A percentile compares a stretch with the other conserved stretches of the same genome.
Evolutionary conservation across 2,113 vertebrate genomes (phyloP).

Genomic region (Todiramphus saurophagus): DNA sequence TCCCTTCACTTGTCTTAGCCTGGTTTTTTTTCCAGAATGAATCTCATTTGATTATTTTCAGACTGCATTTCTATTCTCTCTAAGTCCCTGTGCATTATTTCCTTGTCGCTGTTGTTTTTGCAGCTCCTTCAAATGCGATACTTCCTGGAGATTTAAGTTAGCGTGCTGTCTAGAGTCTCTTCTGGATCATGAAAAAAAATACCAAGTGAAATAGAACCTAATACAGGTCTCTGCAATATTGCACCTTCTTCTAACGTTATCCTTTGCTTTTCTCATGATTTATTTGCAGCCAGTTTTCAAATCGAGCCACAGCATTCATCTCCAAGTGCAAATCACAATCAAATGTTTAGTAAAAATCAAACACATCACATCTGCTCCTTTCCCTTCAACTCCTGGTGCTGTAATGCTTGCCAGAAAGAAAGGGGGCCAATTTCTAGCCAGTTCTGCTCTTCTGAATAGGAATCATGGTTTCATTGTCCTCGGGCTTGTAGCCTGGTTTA

Average conservation of each 20-base stretch:
- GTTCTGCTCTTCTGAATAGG: conserved; percentile 41
- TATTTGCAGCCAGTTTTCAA: conserved; percentile 38
- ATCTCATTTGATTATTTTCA: conserved; percentile 51
- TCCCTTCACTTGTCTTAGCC: conserved; percentile 49
- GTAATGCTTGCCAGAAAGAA: conserved; percentile 35
- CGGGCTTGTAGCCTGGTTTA: conserved; percentile 34
- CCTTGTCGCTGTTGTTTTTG: neutral
- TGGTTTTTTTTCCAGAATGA: neutral
- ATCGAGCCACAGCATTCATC: neutral
- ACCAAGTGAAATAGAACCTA: conserved; percentile 18
- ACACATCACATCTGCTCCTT: conserved; percentile 37
- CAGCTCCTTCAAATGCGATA: neutral
- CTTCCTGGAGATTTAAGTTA: conserved; percentile 29
- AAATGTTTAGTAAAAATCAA: conserved; percentile 59
- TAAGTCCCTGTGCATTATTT: conserved; percentile 13
- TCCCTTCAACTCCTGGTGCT: neutral
- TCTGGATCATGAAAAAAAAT: conserved; percentile 39
- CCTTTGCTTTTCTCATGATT: conserved; percentile 25
- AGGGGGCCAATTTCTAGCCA: conserved; percentile 34
- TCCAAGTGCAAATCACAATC: conserved; percentile 44
- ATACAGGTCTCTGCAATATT: neutral
- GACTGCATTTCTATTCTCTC: conserved; percentile 27
- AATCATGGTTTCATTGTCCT: conserved; percentile 51
- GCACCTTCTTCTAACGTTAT: neutral
- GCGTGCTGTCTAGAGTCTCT: neutral